Evolutionary conservation across 2,797 vertebrate species (phyloP).

Genomic region (Capromys pilorides): DNA sequence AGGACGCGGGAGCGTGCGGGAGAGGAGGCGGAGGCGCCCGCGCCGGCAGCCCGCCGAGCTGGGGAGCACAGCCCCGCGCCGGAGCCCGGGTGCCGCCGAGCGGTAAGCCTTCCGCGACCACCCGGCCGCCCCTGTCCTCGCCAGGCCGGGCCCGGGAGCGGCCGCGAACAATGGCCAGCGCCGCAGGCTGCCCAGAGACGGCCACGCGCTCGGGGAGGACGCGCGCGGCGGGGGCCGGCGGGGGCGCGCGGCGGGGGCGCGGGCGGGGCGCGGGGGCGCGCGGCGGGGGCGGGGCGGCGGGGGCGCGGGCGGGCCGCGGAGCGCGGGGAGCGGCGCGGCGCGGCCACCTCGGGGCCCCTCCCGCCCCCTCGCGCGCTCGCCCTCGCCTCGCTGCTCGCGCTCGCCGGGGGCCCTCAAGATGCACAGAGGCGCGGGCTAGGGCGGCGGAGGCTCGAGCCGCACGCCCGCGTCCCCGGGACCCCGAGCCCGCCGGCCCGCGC

Average conservation of each 20-base stretch:
- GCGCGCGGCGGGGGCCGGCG: constrained; percentile 25
- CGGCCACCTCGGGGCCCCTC: constrained; percentile 46
- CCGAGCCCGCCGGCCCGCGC: constrained; percentile 79
- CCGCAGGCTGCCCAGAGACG: constrained; percentile 27
- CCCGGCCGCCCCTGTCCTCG: constrained; percentile 37
- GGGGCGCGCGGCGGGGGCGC: background rate
- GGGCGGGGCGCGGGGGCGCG: constrained; percentile 43
- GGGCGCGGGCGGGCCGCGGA: too few species aligned
- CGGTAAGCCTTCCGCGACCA: constrained; percentile 62
- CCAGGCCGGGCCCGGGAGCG: constrained; percentile 24
- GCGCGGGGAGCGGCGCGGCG: constrained; percentile 24
- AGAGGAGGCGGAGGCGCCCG: constrained; percentile 68
- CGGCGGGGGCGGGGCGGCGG: constrained; percentile 44
- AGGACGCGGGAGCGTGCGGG: constrained; percentile 73
- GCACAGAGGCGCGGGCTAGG: constrained; percentile 77
- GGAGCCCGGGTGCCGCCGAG: background rate
- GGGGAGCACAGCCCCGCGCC: constrained; percentile 60
- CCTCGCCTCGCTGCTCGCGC: constrained; percentile 56
- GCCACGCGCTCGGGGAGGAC: constrained; percentile 36
- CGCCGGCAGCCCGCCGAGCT: constrained; percentile 64
- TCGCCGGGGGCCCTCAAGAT: constrained; percentile 73
- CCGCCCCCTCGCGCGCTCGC: constrained; percentile 70
- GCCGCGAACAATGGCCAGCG: constrained; percentile 73
- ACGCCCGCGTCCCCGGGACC: constrained; percentile 64
- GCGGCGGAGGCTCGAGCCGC: constrained; percentile 55